These are phyloP conservation scores for Polydrusus cervinus DNA, from an alignment of 2,888 invertebrate species.

Conservation along the genomic window DNA sequence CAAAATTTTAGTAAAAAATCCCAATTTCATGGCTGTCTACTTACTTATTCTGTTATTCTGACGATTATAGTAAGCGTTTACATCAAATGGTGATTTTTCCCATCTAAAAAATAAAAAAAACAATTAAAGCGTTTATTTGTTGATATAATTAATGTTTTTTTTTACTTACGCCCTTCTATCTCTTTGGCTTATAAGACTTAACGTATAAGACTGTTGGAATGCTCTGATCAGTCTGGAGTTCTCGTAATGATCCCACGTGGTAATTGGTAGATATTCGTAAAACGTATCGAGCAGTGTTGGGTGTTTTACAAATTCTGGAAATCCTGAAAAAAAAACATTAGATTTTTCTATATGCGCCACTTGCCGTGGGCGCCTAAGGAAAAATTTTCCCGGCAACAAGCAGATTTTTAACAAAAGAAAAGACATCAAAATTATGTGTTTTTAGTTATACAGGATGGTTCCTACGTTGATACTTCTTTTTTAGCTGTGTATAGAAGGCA, in stretches of 20 bases:
- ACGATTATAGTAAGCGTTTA: conserved; percentile 79
- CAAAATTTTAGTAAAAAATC: too few species aligned
- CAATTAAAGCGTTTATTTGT: too few species aligned
- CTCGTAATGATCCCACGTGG: conserved; percentile 68
- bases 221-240: conserved; percentile 66
- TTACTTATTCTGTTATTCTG: conserved; percentile 72
- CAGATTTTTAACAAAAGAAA: too few species aligned
- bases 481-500: too few species aligned
- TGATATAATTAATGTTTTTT: too few species aligned
- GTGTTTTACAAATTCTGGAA: conserved; percentile 64
- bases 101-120: conserved; percentile 64
- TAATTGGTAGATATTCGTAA: conserved; percentile 67
- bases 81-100: conserved; percentile 72
- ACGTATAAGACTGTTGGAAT: conserved; percentile 65
- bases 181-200: conserved; percentile 63
- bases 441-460: too few species aligned
- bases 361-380: too few species aligned
- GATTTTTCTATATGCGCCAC: too few species aligned
- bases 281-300: conserved; percentile 63
- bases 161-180: conserved; percentile 61
- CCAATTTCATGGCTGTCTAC: conserved; percentile 53
- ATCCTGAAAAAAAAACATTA: conserved; percentile 56
- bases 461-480: too few species aligned
- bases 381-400: too few species aligned
- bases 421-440: too few species aligned